phyloP scores from a whole-genome alignment of 2,888 invertebrate species.

The Nezara viridula region DNA sequence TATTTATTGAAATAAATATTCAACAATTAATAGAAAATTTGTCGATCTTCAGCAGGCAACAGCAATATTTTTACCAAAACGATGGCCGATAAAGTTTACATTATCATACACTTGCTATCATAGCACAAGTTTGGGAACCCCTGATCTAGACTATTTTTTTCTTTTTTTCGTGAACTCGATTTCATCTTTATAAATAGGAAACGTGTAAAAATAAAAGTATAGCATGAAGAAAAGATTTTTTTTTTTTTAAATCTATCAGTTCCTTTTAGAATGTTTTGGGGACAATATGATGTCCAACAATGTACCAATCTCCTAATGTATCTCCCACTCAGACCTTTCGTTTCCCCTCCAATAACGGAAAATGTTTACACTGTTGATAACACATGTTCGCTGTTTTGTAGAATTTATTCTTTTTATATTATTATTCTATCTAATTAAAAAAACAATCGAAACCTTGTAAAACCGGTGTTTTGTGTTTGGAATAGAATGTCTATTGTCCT shows the following conservation, averaged over 20 bases:
- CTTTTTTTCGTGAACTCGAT: background rate
- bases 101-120: too few species aligned
- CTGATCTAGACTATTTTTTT: too few species aligned
- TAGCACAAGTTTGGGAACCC: too few species aligned
- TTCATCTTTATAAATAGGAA: background rate
- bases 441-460: too few species aligned
- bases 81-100: too few species aligned
- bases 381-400: background rate
- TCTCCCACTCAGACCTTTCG: background rate
- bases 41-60: too few species aligned
- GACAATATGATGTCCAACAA: background rate
- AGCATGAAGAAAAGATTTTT: background rate
- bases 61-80: too few species aligned
- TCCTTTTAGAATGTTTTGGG: background rate
- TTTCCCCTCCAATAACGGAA: background rate
- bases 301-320: constrained; percentile 16
- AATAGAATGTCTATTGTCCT: too few species aligned
- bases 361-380: background rate
- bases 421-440: too few species aligned
- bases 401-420: background rate
- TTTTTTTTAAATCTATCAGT: background rate
- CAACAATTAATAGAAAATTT: too few species aligned
- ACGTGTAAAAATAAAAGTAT: background rate
- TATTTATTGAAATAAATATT: too few species aligned
- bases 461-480: too few species aligned